Conservation (phyloP, 2,888 invertebrate species). For the Argynnis bischoffii region DNA sequence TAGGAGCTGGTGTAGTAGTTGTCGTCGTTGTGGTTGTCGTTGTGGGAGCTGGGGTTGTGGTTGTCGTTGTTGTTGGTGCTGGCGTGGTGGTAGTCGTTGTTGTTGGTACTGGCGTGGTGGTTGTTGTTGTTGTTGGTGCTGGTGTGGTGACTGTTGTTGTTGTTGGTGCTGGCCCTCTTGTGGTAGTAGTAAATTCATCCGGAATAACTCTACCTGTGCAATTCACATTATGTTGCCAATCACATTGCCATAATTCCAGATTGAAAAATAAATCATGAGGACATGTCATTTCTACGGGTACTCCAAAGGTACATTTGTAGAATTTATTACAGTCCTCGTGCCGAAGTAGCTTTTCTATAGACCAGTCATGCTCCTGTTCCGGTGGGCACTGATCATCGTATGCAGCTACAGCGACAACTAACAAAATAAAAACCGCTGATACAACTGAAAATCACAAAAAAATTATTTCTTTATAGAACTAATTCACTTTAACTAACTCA, state of each 20-base stretch:
- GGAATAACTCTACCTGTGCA: constrained; percentile 72
- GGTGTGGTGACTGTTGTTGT: constrained; percentile 42
- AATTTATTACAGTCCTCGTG: constrained; percentile 83
- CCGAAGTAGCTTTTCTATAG: constrained; percentile 77
- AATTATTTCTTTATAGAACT: neutral
- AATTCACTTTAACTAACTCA: neutral
- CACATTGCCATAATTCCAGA: constrained; percentile 78
- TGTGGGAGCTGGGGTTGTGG: constrained; percentile 56
- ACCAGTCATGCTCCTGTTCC: constrained; percentile 59
- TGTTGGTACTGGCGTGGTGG: constrained; percentile 11
- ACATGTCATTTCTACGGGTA: constrained; percentile 82
- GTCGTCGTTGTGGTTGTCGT: constrained; percentile 51
- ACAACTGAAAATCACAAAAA: constrained; percentile 30
- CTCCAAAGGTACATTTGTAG: constrained; percentile 85
- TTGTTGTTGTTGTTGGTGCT: constrained; percentile 10
- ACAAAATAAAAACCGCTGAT: constrained; percentile 38
- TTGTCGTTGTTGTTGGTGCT: constrained; percentile 47
- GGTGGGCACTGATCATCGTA: constrained; percentile 56
- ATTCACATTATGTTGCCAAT: constrained; percentile 83
- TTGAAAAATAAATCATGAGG: constrained; percentile 82
- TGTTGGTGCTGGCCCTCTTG: constrained; percentile 48
- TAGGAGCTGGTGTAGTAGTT: constrained; percentile 12
- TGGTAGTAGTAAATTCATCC: constrained; percentile 39
- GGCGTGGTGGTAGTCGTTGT: constrained; percentile 13
- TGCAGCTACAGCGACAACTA: constrained; percentile 34